Evolutionary conservation across 1,140 invertebrate species (phyloP), one percentile per base, ranked within the genome.

Genomic region (Ladona fulva): DNA sequence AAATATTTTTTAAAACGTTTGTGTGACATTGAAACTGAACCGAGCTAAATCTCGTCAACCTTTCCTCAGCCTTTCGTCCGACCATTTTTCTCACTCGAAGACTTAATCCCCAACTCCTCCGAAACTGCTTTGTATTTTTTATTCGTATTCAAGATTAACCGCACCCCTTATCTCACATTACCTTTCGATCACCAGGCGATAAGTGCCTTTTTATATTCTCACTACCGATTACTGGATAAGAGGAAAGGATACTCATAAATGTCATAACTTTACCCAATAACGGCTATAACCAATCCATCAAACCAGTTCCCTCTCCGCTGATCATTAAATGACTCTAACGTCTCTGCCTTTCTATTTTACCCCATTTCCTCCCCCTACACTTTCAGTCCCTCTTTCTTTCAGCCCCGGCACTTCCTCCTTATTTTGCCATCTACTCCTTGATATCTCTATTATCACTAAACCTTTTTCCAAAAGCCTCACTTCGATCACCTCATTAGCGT

Each of bases 401-500:
- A 11, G 10, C 10, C 44, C 44, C 44, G 44, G 10, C 44, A 10
- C 44, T 52, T 19, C 44, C 44, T 19, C 19, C 52, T 66, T 66
- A 37, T 37, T 22, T 22, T 22, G 52, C 52, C 14, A n/a, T n/a
- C n/a, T n/a, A 66, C 52, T 22, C n/a, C 52, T 66, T 66, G n/a
- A 66, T 66, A 66, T 22, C 52, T 66, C 52, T 22, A 66, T 66
- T 66, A 66, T 66, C 52, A 66, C 52, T 66, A 19, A 66, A 66
- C 52, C 52, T 66, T 19, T 66, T 22, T 66, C 52, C 52, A 66
- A 66, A 66, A 19, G 52, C 52, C 52, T 16, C 44, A 52, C 44
- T 19, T 52, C 52, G 52, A 66, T 66, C 52, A 66, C 52, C 52
- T 66, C 52, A 66, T 66, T 66, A 66, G 52, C 52, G 52, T 66